Conservation (phyloP, 2,797 vertebrate genomes). For the Lophotriccus pileatus region DNA sequence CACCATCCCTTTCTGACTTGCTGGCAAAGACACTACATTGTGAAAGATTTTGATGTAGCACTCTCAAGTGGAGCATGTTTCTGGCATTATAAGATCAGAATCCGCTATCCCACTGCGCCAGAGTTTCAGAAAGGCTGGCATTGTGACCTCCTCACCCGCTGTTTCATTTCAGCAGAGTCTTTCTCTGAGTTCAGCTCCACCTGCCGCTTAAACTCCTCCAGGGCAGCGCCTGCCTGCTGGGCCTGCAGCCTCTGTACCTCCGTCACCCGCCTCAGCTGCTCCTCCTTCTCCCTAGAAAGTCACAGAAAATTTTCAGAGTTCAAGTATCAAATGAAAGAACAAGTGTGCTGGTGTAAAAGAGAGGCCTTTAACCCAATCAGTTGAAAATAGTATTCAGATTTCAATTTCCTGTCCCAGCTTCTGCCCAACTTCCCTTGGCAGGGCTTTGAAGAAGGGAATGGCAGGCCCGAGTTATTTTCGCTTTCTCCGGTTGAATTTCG, state of each 20-base stretch:
- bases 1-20: slow-evolving; percentile 54
- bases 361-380: slow-evolving; percentile 59
- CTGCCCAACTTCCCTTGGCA: slow-evolving; percentile 54
- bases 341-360: slow-evolving; percentile 50
- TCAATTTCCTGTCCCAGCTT: slow-evolving; percentile 60
- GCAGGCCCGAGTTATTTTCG: slow-evolving; percentile 11
- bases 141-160: slow-evolving; percentile 84
- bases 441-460: slow-evolving; percentile 44
- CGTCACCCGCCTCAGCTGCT: slow-evolving; percentile 82
- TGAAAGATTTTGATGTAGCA: slow-evolving; percentile 59
- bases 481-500: not conserved
- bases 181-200: slow-evolving; percentile 93
- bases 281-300: slow-evolving; percentile 86
- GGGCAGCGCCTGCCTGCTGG: slow-evolving; percentile 87
- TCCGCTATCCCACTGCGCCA: slow-evolving; percentile 55
- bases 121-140: slow-evolving; percentile 65
- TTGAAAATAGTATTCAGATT: slow-evolving; percentile 68
- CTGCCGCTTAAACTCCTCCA: slow-evolving; percentile 94
- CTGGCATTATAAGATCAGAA: slow-evolving; percentile 70
- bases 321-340: slow-evolving; percentile 68
- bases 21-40: slow-evolving; percentile 48
- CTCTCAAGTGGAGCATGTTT: slow-evolving; percentile 62
- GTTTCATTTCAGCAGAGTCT: slow-evolving; percentile 90
- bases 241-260: slow-evolving; percentile 87
- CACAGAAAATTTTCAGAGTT: slow-evolving; percentile 69